These are phyloP conservation scores for Parotia lawesii DNA, from an alignment of 2,113 vertebrate genomes.

Conservation along the genomic window DNA sequence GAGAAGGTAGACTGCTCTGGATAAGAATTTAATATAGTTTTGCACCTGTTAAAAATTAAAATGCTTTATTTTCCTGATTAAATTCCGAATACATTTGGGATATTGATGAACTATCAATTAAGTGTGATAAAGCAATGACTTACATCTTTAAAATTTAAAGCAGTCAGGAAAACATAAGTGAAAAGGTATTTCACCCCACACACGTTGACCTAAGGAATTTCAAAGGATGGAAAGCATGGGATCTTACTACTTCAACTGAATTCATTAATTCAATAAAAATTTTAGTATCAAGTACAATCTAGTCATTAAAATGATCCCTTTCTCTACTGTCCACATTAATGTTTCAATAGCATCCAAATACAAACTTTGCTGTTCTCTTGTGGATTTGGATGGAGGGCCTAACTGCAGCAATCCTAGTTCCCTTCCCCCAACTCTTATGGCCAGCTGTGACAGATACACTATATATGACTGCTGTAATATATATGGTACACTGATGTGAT, in stretches of 20 bases:
- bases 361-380: background rate
- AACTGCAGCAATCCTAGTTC: background rate
- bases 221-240: background rate
- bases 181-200: background rate
- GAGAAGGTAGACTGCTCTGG: background rate
- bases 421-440: background rate
- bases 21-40: background rate
- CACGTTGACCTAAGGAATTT: background rate
- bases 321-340: background rate
- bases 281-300: background rate
- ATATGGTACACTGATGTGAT: background rate
- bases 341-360: background rate
- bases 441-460: background rate
- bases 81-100: background rate
- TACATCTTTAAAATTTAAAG: background rate
- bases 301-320: background rate
- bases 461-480: fast-evolving
- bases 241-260: background rate
- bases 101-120: background rate
- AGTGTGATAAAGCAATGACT: background rate
- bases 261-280: background rate
- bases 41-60: background rate
- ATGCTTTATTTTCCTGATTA: background rate
- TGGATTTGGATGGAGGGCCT: background rate
- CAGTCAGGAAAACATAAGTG: background rate